Evolutionary conservation across 2,888 invertebrate genomes (phyloP).

Genomic region (Coelinius sp.): DNA sequence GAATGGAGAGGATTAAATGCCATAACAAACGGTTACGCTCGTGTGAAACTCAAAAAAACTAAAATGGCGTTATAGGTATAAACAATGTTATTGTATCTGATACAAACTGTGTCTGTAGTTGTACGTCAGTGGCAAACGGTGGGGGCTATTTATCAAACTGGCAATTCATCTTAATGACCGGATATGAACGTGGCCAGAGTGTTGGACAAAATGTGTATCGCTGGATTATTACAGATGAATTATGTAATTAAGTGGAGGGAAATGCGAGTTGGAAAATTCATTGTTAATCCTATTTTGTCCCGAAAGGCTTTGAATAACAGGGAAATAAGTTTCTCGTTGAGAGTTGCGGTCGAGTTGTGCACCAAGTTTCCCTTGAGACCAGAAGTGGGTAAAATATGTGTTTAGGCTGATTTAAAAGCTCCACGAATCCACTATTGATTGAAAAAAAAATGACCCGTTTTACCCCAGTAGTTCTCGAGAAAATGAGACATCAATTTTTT

Average conservation of each 20-base stretch:
- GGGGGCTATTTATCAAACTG: slow-evolving; percentile 57
- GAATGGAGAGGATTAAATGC: slow-evolving; percentile 39
- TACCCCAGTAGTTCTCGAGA: too few species aligned
- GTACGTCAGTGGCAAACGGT: slow-evolving; percentile 55
- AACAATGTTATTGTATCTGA: neutral
- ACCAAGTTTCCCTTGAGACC: neutral
- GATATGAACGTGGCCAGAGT: slow-evolving; percentile 37
- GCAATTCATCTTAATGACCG: slow-evolving; percentile 61
- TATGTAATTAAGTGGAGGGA: slow-evolving; percentile 1
- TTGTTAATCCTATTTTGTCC: too few species aligned
- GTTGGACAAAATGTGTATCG: neutral
- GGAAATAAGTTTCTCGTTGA: neutral
- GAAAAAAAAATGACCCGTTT: too few species aligned
- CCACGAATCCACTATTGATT: too few species aligned
- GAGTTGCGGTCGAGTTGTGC: neutral
- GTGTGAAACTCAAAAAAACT: slow-evolving; percentile 34
- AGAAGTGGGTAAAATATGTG: too few species aligned
- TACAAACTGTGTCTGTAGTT: slow-evolving; percentile 5
- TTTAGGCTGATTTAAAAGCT: too few species aligned
- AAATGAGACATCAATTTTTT: too few species aligned
- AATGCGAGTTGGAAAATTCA: neutral
- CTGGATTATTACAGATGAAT: neutral
- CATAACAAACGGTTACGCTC: slow-evolving; percentile 34
- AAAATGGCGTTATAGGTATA: neutral
- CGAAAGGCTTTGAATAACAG: too few species aligned